Conservation (phyloP, 2,797 vertebrate species). For the Helostoma temminkii region DNA sequence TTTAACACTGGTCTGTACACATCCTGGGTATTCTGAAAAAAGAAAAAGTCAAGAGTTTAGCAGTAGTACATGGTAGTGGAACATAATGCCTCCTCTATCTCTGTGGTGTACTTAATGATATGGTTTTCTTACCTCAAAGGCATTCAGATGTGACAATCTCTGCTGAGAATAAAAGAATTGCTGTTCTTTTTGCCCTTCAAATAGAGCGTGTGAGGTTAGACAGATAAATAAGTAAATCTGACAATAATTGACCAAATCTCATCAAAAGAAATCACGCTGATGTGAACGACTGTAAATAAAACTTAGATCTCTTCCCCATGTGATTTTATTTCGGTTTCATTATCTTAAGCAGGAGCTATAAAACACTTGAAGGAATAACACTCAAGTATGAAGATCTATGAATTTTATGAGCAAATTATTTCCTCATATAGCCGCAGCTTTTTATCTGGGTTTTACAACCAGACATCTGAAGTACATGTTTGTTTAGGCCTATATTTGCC, state of each 20-base stretch:
- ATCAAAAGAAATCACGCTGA: slow-evolving; percentile 57
- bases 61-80: slow-evolving; percentile 64
- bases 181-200: slow-evolving; percentile 59
- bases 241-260: slow-evolving; percentile 63
- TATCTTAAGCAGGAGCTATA: slow-evolving; percentile 55
- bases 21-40: slow-evolving; percentile 57
- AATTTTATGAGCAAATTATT: slow-evolving; percentile 74
- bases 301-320: slow-evolving; percentile 30
- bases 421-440: slow-evolving; percentile 53
- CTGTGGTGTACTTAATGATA: slow-evolving; percentile 69
- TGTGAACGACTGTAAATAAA: slow-evolving; percentile 51
- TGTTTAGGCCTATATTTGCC: slow-evolving; percentile 70
- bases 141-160: slow-evolving; percentile 57
- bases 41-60: slow-evolving; percentile 50
- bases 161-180: slow-evolving; percentile 58
- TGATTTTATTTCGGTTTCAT: slow-evolving; percentile 60
- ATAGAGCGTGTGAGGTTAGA: slow-evolving; percentile 57
- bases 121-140: slow-evolving; percentile 67
- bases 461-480: slow-evolving; percentile 72
- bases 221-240: slow-evolving; percentile 56
- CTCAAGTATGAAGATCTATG: slow-evolving; percentile 56
- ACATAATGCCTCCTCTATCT: slow-evolving; percentile 62
- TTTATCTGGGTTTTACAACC: slow-evolving; percentile 63
- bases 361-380: slow-evolving; percentile 58
- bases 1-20: slow-evolving; percentile 77